phyloP scores from a whole-genome alignment of 2,888 invertebrate genomes.

The Smittia sp. region DNA sequence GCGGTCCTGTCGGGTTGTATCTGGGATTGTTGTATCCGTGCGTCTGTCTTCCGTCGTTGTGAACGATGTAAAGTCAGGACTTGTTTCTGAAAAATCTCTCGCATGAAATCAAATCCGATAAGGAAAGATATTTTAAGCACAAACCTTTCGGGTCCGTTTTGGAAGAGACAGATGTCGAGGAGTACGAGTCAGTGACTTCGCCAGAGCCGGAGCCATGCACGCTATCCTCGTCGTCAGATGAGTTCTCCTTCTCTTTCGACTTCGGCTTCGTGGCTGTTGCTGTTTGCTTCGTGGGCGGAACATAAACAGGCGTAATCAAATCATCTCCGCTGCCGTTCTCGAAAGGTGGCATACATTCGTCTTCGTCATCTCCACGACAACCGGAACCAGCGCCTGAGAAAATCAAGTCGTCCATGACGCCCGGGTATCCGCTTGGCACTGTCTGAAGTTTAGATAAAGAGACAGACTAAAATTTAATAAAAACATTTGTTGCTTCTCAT shows the following conservation, averaged over 20 bases:
- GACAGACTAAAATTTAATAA: conserved; percentile 15
- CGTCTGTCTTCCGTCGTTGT: conserved; percentile 39
- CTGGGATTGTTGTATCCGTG: conserved; percentile 39
- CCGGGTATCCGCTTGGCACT: conserved; percentile 76
- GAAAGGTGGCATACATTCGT: conserved; percentile 81
- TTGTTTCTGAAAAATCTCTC: conserved; percentile 42
- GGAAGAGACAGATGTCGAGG: conserved; percentile 55
- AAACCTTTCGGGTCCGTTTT: conserved; percentile 57
- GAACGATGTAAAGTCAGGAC: conserved; percentile 31
- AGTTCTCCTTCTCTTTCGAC: conserved; percentile 38
- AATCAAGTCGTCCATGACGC: conserved; percentile 81
- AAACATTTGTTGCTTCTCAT: conserved; percentile 16
- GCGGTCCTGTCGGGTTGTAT: not conserved
- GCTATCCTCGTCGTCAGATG: conserved; percentile 71
- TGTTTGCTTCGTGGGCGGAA: conserved; percentile 74
- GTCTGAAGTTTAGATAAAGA: conserved; percentile 59
- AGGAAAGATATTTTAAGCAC: conserved; percentile 37
- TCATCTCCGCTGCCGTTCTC: conserved; percentile 86
- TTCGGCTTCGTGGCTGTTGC: conserved; percentile 53
- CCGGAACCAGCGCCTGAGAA: conserved; percentile 91
- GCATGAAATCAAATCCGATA: not conserved
- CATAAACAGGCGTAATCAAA: conserved; percentile 88
- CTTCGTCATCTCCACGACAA: conserved; percentile 87
- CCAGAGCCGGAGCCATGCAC: conserved; percentile 77
- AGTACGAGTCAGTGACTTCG: conserved; percentile 65